These are phyloP conservation scores for Tachuris rubrigastra DNA, from an alignment of 2,113 vertebrate genomes.

Conservation along the genomic window DNA sequence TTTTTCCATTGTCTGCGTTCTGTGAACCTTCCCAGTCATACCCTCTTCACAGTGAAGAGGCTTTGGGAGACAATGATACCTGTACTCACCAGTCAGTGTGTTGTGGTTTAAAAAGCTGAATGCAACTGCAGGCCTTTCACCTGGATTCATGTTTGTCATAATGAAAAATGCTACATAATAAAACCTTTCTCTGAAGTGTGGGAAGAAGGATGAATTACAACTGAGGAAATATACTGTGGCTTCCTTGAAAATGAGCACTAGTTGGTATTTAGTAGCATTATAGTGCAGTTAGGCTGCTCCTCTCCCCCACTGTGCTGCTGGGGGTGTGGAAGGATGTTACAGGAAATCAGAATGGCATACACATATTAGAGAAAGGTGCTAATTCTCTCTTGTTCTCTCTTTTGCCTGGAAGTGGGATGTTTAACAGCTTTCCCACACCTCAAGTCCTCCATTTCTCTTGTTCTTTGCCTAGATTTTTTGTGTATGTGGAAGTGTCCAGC, in stretches of 20 bases:
- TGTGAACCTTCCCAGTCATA: background rate
- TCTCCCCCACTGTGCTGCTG: background rate
- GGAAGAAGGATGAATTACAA: conserved; percentile 20
- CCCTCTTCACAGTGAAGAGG: background rate
- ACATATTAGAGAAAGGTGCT: background rate
- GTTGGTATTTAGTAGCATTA: background rate
- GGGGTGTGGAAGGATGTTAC: background rate
- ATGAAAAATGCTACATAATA: conserved; percentile 14
- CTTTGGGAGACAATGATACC: background rate
- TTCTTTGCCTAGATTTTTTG: background rate
- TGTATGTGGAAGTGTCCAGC: background rate
- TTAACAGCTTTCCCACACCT: background rate
- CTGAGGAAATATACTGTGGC: background rate
- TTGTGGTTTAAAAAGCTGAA: background rate
- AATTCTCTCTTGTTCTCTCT: background rate
- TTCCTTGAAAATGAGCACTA: background rate
- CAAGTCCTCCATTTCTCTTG: background rate
- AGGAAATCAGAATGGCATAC: background rate
- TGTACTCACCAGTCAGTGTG: background rate
- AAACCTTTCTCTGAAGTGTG: conserved; percentile 23
- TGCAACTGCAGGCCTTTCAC: background rate
- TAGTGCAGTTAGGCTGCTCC: background rate
- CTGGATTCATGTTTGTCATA: background rate
- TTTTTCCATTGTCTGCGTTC: background rate
- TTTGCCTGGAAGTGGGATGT: background rate